Base-by-base conservation (phyloP, 2,888 invertebrate species). In the Sarcophaga variegata region DNA sequence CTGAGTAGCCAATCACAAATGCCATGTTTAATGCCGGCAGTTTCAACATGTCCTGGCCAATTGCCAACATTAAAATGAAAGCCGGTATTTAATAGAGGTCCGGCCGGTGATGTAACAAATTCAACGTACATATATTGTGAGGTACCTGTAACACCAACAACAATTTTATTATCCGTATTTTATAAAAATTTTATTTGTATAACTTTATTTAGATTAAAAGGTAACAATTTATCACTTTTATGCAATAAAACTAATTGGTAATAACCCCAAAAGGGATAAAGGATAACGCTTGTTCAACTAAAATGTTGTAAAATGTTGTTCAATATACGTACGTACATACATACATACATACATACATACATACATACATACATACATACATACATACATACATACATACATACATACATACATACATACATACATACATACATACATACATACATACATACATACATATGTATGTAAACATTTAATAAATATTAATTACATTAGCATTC, bases 41-140 rank as follows among this genome's bases (percentile, higher is more conserved):
- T 97, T 91, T 98, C 97, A 74, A 97, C 97, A 93, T 97, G 97
- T 0, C 98, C 98, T 0, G 98, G 98, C 97, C 97, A 98, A 93
- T 97, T 97, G 88, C 98, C 98, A 75, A 98, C 98, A 94, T 98
- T 98, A 94, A 98, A 98, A 94, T 98, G 98, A 93, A 98, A 98
- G 6, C 98, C 98, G 0, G 98, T 98, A 93, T 98, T 98, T 74
- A 98, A 94, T 25, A 98, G 94, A 0, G 98, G 98, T 64, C 98
- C 97, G 89, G 97, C 97, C 60, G 97, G 96, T 4, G 97, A 97
- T 63, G 97, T 97, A 88, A 97, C 96, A 91, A 98, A 98, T 92
- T 97, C 97, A 78, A 97, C 97, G 91, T 97, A 97, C 89, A 97
- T 94, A 91, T 97, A 97, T 90, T 97, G 97, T 25, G 97, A 97